Evolutionary conservation across 1,140 invertebrate species (phyloP).

Genomic region (Chelonus insularis): DNA sequence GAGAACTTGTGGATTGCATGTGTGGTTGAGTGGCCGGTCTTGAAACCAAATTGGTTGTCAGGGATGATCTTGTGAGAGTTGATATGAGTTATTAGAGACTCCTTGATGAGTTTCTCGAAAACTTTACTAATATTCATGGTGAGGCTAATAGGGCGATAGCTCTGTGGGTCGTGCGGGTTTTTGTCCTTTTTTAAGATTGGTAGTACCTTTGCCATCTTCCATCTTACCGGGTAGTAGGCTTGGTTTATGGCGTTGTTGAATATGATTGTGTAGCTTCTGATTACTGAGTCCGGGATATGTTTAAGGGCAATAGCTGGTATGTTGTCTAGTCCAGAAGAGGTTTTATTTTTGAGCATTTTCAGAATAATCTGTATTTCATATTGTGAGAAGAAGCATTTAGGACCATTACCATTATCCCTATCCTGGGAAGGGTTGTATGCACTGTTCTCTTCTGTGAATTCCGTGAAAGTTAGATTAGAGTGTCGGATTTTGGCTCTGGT

Average conservation of each 20-base stretch:
- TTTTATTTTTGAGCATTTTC: conserved; percentile 23
- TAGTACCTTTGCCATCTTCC: conserved; percentile 35
- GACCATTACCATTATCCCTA: background rate
- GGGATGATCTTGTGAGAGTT: background rate
- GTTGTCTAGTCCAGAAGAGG: conserved; percentile 22
- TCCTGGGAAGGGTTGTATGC: background rate
- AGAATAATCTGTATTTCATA: conserved; percentile 17
- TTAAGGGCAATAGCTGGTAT: conserved; percentile 26
- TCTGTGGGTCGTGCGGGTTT: conserved; percentile 16
- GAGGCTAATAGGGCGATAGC: conserved; percentile 35
- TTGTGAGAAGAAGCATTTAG: background rate
- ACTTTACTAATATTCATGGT: conserved; percentile 31
- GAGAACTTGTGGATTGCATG: background rate
- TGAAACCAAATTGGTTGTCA: conserved; percentile 9
- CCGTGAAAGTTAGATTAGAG: too few relatives aligned
- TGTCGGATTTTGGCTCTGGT: background rate
- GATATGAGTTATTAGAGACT: background rate
- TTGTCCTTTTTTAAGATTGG: conserved; percentile 34
- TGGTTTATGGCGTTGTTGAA: conserved; percentile 30
- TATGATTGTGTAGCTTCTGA: conserved; percentile 4
- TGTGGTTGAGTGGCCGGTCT: background rate
- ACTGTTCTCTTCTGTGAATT: too few relatives aligned
- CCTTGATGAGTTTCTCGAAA: background rate
- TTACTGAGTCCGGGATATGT: conserved; percentile 14
- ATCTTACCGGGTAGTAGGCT: conserved; percentile 27